Evolutionary conservation across 2,797 vertebrate genomes (phyloP).

Genomic region (Labeo calbasu): DNA sequence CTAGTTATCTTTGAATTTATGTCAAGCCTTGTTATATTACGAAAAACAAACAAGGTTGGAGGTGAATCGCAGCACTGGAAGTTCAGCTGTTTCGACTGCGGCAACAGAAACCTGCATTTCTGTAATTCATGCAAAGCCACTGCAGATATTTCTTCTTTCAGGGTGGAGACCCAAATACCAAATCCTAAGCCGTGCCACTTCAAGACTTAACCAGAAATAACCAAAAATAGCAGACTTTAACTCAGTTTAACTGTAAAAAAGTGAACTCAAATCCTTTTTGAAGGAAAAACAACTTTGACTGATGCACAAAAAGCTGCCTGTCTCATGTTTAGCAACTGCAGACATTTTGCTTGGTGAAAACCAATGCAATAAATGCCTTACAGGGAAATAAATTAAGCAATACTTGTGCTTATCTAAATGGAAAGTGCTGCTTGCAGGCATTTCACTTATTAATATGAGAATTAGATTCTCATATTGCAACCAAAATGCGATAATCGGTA

Average conservation of each 20-base stretch:
- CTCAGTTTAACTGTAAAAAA: slow-evolving; percentile 13
- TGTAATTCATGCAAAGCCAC: slow-evolving; percentile 44
- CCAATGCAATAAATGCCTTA: not conserved
- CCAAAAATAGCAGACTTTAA: slow-evolving; percentile 16
- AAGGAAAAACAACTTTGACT: slow-evolving; percentile 34
- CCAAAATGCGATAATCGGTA: not conserved
- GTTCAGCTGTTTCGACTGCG: not conserved
- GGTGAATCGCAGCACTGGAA: not conserved
- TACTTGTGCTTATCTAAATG: slow-evolving; percentile 13
- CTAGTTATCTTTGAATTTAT: not conserved
- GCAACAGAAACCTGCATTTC: slow-evolving; percentile 20
- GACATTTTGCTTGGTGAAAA: slow-evolving; percentile 10
- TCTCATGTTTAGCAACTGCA: slow-evolving; percentile 22
- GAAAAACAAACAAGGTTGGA: not conserved
- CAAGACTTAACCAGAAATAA: slow-evolving; percentile 28
- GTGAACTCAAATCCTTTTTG: not conserved
- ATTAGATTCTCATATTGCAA: slow-evolving; percentile 23
- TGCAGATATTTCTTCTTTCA: slow-evolving; percentile 30
- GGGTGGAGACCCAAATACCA: slow-evolving; percentile 31
- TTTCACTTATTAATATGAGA: slow-evolving; percentile 10
- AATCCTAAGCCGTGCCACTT: slow-evolving; percentile 44
- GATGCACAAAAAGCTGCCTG: not conserved
- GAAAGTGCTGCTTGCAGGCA: slow-evolving; percentile 14
- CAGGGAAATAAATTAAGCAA: not conserved
- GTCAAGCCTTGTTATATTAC: slow-evolving; percentile 1